These are phyloP conservation scores for Leptinotarsa defecta DNA, from an alignment of 1,140 invertebrate species.

Conservation along the genomic window DNA sequence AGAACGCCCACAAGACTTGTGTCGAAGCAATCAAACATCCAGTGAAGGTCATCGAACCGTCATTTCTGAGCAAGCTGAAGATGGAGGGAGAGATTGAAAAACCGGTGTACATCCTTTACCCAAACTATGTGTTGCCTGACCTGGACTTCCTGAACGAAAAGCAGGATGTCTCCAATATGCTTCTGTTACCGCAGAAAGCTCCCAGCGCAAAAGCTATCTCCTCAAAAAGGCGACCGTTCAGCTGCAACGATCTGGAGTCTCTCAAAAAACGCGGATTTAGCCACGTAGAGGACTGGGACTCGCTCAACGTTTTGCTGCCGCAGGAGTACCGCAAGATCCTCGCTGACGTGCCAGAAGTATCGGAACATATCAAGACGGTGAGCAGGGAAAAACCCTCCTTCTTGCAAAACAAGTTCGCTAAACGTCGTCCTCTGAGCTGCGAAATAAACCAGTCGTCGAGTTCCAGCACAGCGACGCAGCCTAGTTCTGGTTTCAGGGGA, in stretches of 20 bases:
- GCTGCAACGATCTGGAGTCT: conserved; percentile 81
- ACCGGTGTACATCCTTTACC: conserved; percentile 88
- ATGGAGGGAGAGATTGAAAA: conserved; percentile 66
- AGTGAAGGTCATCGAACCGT: conserved; percentile 66
- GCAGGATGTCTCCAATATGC: conserved; percentile 60
- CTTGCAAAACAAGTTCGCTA: conserved; percentile 65
- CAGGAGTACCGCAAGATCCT: conserved; percentile 76
- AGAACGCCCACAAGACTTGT: conserved; percentile 44
- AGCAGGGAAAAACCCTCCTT: conserved; percentile 66
- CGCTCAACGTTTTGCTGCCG: conserved; percentile 82
- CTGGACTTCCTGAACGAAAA: conserved; percentile 78
- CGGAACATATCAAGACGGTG: conserved; percentile 63
- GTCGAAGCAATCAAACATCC: conserved; percentile 42
- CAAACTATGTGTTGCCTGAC: conserved; percentile 88
- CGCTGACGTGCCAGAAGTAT: conserved; percentile 76
- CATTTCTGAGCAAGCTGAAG: conserved; percentile 69
- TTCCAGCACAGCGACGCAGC: conserved; percentile 76
- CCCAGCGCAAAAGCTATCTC: conserved; percentile 47
- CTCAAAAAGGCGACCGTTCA: conserved; percentile 65
- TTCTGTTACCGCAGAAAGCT: conserved; percentile 54
- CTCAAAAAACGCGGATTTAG: conserved; percentile 78
- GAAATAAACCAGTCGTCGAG: conserved; percentile 72
- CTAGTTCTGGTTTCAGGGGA: conserved; percentile 82
- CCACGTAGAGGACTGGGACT: conserved; percentile 90
- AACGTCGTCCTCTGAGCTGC: conserved; percentile 64